Evolutionary conservation across 2,888 invertebrate species (phyloP), one percentile per base, ranked within the genome.

Genomic region (Ceratothoa steindachneri): DNA sequence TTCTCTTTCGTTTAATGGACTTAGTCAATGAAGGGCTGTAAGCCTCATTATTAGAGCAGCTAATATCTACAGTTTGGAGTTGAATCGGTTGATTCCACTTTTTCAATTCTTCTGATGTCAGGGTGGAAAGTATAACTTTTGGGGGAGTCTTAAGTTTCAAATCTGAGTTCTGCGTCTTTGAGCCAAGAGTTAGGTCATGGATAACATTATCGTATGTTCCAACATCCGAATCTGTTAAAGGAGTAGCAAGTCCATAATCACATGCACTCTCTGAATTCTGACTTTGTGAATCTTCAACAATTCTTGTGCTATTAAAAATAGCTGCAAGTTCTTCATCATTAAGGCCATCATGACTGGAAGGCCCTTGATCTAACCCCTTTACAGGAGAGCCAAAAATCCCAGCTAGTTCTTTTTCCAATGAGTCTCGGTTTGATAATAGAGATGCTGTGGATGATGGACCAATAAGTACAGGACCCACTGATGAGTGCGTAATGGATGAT

Each of bases 371-470:
- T 7, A 73, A 76, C 0, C 68, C 51, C 67, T 73, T 76, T 12
- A 27, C 52, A 52, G 76, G 76, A 19, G 76, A 76, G 1, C 76
- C 76, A n/a, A 76, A 52, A 15, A 76, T 70, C 24, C 70, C 76
- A 27, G 73, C 76, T 24, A 76, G 53, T 30, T 73, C 73, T 30
- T 29, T 30, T 30, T 76, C 76, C 19, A 76, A 69, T 19, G 76
- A 76, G 22, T 76, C 76, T 67, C 66, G 53, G 22, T 60, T 12
- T n/a, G n/a, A n/a, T n/a, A n/a, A n/a, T n/a, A n/a, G n/a, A n/a
- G n/a, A n/a, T n/a, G n/a, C n/a, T n/a, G n/a, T n/a, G n/a, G n/a
- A n/a, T n/a, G n/a, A n/a, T n/a, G n/a, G n/a, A n/a, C n/a, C n/a
- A n/a, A n/a, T n/a, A n/a, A n/a, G n/a, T n/a, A n/a, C n/a, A n/a